These are phyloP conservation scores for Galagoides demidoff DNA, from an alignment of 2,797 vertebrate species.

Conservation along the genomic window DNA sequence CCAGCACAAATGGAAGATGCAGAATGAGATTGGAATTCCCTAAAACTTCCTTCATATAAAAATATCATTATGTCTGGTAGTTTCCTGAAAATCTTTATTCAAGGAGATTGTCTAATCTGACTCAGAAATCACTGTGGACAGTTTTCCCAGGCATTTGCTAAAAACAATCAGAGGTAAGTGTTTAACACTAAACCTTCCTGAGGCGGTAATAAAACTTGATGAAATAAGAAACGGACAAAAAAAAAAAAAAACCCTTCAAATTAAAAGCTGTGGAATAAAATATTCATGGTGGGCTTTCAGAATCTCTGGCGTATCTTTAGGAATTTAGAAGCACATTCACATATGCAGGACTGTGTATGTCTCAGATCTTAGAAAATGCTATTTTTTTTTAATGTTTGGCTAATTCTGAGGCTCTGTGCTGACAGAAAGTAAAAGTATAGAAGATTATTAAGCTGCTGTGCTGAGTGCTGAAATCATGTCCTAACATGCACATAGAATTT, in stretches of 20 bases:
- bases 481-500: background rate
- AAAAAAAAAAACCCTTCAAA: background rate
- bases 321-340: background rate
- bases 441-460: background rate
- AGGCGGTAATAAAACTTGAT: background rate
- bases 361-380: background rate
- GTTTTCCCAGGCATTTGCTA: background rate
- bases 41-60: background rate
- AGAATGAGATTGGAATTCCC: background rate
- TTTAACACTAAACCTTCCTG: background rate
- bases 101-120: background rate
- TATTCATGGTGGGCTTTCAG: background rate
- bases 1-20: background rate
- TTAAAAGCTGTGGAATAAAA: background rate
- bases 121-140: background rate
- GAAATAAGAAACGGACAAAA: background rate
- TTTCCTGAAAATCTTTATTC: background rate
- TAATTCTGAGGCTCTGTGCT: background rate
- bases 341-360: background rate
- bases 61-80: background rate
- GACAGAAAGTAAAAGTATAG: background rate
- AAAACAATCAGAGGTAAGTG: background rate
- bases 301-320: background rate
- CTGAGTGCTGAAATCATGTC: background rate
- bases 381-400: background rate